These are phyloP conservation scores for Phrixothrix hirtus DNA, from an alignment of 2,888 invertebrate species.

Conservation along the genomic window DNA sequence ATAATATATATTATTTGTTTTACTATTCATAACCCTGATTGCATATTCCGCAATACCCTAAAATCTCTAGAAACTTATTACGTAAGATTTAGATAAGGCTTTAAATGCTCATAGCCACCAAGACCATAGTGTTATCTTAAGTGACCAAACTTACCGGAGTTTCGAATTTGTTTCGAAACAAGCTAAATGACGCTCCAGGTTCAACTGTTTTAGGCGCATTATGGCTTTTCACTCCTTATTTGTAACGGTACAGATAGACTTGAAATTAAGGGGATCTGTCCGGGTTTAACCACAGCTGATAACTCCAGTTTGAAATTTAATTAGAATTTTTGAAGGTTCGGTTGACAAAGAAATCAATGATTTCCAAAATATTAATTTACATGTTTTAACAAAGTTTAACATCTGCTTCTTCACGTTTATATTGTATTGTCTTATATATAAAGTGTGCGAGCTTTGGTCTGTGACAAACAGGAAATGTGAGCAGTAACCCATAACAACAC, in stretches of 20 bases:
- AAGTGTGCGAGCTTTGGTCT: too few relatives aligned
- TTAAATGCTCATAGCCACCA: constrained; percentile 35
- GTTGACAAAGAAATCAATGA: too few relatives aligned
- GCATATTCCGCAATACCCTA: constrained; percentile 25
- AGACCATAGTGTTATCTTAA: constrained; percentile 31
- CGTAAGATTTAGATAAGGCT: constrained; percentile 41
- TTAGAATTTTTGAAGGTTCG: too few relatives aligned
- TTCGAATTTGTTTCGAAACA: constrained; percentile 27
- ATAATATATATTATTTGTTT: constrained; percentile 4
- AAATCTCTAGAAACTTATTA: constrained; percentile 30
- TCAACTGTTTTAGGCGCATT: background rate
- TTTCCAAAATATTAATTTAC: too few relatives aligned
- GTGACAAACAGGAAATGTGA: constrained; percentile 24
- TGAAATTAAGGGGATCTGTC: too few relatives aligned
- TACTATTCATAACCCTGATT: constrained; percentile 20
- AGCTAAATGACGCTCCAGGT: constrained; percentile 14
- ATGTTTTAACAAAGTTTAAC: too few relatives aligned
- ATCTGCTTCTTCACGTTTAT: too few relatives aligned
- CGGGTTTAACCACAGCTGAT: too few relatives aligned
- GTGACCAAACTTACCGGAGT: constrained; percentile 30
- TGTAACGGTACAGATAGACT: background rate
- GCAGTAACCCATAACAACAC: too few relatives aligned
- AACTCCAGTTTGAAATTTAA: too few relatives aligned
- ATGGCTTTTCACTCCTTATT: background rate
- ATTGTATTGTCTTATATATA: too few relatives aligned